Evolutionary conservation across 2,888 invertebrate species (phyloP), one percentile per base, ranked within the genome.

Genomic region (Acanthosepion pharaonis): DNA sequence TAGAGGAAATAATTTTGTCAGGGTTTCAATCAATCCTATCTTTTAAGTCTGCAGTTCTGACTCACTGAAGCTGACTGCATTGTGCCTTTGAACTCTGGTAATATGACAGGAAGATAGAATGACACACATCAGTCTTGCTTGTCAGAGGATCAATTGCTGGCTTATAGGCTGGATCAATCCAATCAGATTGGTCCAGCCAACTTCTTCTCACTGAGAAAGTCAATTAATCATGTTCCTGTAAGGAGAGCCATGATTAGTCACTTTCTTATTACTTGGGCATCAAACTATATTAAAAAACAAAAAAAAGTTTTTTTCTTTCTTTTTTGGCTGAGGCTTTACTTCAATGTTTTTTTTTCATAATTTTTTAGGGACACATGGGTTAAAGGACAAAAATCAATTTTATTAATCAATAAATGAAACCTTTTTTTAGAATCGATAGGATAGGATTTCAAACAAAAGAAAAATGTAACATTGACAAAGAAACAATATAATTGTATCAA

Each of bases 101-200:
- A 78, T 78, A n/a, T 78, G 78, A 78, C 78, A 78, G 78, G 78
- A 78, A 78, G 78, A 78, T 78, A 78, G 78, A 78, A 78, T 78
- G 78, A 78, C n/a, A 78, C 78, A 11, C 78, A 78, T 78, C 78
- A 78, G 78, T 78, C 78, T 78, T 78, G 78, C n/a, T 78, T 78
- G 78, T 78, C 78, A n/a, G 78, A 33, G 78, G 78, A 78, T 78
- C 78, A 78, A 33, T 78, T 78, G 78, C 78, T n/a, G 78, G n/a
- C 78, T 78, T 78, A 78, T 78, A 78, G 78, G n/a, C 78, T 78
- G 78, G 78, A 78, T 78, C 78, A 78, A 78, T 23, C n/a, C 78
- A 78, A n/a, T 78, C 28, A 78, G 78, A 78, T n/a, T n/a, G 78
- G 78, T 78, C 11, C 78, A 78, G n/a, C 78, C 78, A 78, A n/a